These are phyloP conservation scores for Miopithecus talapoin DNA, from an alignment of 2,797 vertebrate genomes.

Conservation along the genomic window DNA sequence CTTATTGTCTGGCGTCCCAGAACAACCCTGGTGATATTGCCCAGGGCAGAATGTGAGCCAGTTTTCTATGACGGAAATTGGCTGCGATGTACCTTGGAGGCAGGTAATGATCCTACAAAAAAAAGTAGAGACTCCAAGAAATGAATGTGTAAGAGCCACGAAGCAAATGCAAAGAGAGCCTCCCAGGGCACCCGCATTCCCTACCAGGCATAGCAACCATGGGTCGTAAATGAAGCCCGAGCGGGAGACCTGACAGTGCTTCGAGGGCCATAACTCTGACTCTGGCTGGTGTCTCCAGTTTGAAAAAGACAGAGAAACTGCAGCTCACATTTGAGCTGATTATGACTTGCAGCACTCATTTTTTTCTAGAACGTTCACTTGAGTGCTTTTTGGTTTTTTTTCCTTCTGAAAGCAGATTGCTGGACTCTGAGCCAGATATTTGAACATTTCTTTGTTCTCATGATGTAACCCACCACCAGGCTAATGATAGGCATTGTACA, in stretches of 20 bases:
- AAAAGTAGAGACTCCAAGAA: not conserved
- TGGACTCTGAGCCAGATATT: not conserved
- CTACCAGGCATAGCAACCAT: not conserved
- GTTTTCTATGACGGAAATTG: accelerated
- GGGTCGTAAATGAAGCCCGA: accelerated
- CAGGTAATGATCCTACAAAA: not conserved
- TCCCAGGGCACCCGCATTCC: accelerated
- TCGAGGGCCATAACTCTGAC: not conserved
- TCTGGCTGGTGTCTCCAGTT: not conserved
- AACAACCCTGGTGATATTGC: not conserved
- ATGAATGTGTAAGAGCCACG: not conserved
- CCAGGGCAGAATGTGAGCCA: not conserved
- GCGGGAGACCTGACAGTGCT: accelerated
- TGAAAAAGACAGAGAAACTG: not conserved
- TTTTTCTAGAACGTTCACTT: not conserved
- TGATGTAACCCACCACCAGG: accelerated
- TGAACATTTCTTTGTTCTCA: no score
- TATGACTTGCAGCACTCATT: accelerated
- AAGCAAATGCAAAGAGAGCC: not conserved
- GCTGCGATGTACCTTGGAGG: not conserved
- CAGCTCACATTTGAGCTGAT: not conserved
- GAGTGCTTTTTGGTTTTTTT: not conserved
- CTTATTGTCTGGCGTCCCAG: not conserved
- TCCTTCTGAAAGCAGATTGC: not conserved
- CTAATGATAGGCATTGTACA: no score